Base-by-base conservation (phyloP, 1,140 invertebrate genomes). In the Plectrocnemia conspersa region DNA sequence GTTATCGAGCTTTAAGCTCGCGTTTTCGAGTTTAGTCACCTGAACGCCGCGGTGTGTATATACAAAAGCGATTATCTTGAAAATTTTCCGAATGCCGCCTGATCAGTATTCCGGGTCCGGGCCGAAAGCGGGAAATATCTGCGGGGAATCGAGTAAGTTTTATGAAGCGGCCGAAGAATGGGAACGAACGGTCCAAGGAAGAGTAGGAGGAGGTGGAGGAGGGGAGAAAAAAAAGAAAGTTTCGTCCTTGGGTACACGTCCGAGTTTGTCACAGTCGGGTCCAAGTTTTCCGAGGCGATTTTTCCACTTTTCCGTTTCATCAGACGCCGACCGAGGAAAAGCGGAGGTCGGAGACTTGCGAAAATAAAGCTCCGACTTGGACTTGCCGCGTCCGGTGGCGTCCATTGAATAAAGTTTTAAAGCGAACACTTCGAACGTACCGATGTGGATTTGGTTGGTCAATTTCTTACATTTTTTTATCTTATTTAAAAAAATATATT, bases 361-460 rank as follows among this genome's bases (percentile, higher is more conserved):
- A 24, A 44, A 44, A 21, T 44, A 44, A 44, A 44, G 41, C 25
- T 44, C 6, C 5, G 15, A 44, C 1, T 19, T 9, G 41, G 25
- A 4, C 13, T 2, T 23, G 21, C 23, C 41, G 41, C 19, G 41
- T 44, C 41, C 15, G n/a, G 2, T 18, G 15, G 10, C 18, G 38
- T 18, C 41, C 41, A 44, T 44, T 44, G 41, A 44, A 44, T 44
- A 44, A 44, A 44, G 13, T 44, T 44, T 44, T 44, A 18, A 44
- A 44, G 25, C 41, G 41, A 44, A 44, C 25, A 44, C 21, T 44
- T 44, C 25, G 13, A 15, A 44, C 3, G 13, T 19, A 24, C n/a
- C n/a, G n/a, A n/a, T n/a, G n/a, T n/a, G n/a, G n/a, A n/a, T n/a
- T n/a, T n/a, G n/a, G n/a, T n/a, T n/a, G n/a, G n/a, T n/a, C n/a